These are phyloP conservation scores for Danaus plexippus DNA, from an alignment of 1,140 invertebrate species.

Conservation along the genomic window DNA sequence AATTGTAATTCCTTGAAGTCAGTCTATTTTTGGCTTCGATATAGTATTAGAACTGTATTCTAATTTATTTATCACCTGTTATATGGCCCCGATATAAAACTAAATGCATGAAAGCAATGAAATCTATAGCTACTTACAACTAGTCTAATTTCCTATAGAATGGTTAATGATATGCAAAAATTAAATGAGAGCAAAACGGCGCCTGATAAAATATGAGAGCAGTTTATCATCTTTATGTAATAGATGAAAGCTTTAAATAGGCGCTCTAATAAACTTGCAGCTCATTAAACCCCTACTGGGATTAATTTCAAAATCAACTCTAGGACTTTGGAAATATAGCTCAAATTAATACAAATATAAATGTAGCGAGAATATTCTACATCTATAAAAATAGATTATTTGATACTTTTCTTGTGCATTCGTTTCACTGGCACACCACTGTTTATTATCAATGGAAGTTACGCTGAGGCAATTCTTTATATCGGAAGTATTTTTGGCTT, in stretches of 20 bases:
- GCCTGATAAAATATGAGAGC: slow-evolving; percentile 11
- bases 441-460: too few relatives aligned
- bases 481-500: too few relatives aligned
- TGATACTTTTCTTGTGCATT: slow-evolving; percentile 13
- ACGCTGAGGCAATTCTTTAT: too few relatives aligned
- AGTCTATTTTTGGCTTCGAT: slow-evolving; percentile 8
- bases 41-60: slow-evolving; percentile 12
- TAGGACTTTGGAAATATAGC: too few relatives aligned
- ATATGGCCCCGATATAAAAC: slow-evolving; percentile 37
- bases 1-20: slow-evolving; percentile 7
- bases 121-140: slow-evolving; percentile 15
- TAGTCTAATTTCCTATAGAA: slow-evolving; percentile 15
- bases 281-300: too few relatives aligned
- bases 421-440: too few relatives aligned
- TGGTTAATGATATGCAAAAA: slow-evolving; percentile 36
- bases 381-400: slow-evolving; percentile 17
- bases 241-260: slow-evolving; percentile 5
- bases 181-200: slow-evolving; percentile 8
- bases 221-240: slow-evolving; percentile 1
- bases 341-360: too few relatives aligned
- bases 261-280: not conserved
- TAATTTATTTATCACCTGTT: slow-evolving; percentile 29
- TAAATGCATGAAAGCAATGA: slow-evolving; percentile 24
- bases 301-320: too few relatives aligned
- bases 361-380: slow-evolving; percentile 9